Evolutionary conservation across 2,113 vertebrate species (phyloP).

Genomic region (Leptobrachium leishanense): DNA sequence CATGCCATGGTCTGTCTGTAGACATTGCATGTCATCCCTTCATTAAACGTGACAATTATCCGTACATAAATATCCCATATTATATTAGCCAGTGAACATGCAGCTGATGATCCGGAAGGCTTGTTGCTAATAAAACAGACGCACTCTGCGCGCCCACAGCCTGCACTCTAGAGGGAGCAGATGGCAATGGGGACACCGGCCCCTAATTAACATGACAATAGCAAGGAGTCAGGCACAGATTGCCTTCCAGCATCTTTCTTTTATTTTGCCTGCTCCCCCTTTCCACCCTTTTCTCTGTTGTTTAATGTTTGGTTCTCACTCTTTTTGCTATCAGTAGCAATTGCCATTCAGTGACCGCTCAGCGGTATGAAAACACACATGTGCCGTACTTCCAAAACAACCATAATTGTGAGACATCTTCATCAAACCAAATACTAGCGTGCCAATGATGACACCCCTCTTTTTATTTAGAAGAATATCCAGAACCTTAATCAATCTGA

Average conservation of each 20-base stretch:
- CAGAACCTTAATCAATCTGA: too few species aligned
- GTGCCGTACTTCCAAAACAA: too few species aligned
- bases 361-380: too few species aligned
- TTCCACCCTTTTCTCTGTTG: slow-evolving; percentile 51
- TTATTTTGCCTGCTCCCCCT: slow-evolving; percentile 49
- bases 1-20: slow-evolving; percentile 28
- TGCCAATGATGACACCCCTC: too few species aligned
- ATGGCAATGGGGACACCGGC: slow-evolving; percentile 62
- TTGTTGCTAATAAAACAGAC: slow-evolving; percentile 62
- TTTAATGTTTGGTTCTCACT: slow-evolving; percentile 57
- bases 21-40: slow-evolving; percentile 50
- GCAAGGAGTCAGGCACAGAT: slow-evolving; percentile 52
- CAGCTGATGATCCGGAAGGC: slow-evolving; percentile 60
- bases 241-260: slow-evolving; percentile 57
- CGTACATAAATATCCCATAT: slow-evolving; percentile 27
- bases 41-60: slow-evolving; percentile 60
- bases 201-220: slow-evolving; percentile 64
- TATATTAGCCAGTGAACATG: slow-evolving; percentile 22
- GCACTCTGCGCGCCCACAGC: slow-evolving; percentile 56
- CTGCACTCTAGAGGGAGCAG: slow-evolving; percentile 59
- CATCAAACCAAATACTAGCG: too few species aligned
- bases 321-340: slow-evolving; percentile 52
- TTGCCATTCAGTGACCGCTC: neutral
- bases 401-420: too few species aligned
- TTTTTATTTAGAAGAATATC: too few species aligned